Evolutionary conservation across 2,113 vertebrate genomes (phyloP), one percentile per base, ranked within the genome.

Genomic region (cat (Felis catus)): DNA sequence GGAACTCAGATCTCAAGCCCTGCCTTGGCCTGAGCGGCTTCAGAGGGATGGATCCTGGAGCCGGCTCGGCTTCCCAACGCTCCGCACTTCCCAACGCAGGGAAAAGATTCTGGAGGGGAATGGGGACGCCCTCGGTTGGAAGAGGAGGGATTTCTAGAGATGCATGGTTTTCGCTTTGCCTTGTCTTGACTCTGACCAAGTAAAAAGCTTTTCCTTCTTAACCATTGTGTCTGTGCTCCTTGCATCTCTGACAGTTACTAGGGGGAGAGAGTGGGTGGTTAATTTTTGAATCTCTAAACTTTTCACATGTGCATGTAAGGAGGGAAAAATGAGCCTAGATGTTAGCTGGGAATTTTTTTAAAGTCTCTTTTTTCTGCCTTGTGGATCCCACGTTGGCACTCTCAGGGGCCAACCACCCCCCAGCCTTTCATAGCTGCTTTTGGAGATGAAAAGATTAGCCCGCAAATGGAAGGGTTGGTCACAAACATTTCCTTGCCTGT

Each of bases 251-350:
- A 81, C 48, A 31, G 13, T 76, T 90, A 68, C 33, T 19, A 27
- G 33, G 51, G 15, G 21, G 23, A 29, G 23, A 78, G 33, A 15
- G 29, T 16, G 8, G 25, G 31, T 74, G 84, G 27, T 88, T 95
- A 73, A 48, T 80, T 92, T 96, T 94, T 55, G 74, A 92, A 33
- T 97, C 63, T 87, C 92, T 74, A 74, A 96, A 96, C 83, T 97
- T 98, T 80, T 80, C 31, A 73, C 31, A 65, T 4, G 27, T 3
- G 58, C 25, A 4, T 18, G 0, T 6, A 1, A 4, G 9, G 9
- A n/a, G 68, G 51, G 33, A 51, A 87, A 80, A 78, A n/a, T 14
- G 2, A 80, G 27, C 13, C 81, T 70, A 58, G 14, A 36, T 71
- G 63, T 95, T 88, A 73, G 61, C n/a, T 79, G 61, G 27, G 31